Evolutionary conservation across 53 echinoderm and acorn worm genomes (phyloP).

Genomic region (Hippasteria phrygiana): DNA sequence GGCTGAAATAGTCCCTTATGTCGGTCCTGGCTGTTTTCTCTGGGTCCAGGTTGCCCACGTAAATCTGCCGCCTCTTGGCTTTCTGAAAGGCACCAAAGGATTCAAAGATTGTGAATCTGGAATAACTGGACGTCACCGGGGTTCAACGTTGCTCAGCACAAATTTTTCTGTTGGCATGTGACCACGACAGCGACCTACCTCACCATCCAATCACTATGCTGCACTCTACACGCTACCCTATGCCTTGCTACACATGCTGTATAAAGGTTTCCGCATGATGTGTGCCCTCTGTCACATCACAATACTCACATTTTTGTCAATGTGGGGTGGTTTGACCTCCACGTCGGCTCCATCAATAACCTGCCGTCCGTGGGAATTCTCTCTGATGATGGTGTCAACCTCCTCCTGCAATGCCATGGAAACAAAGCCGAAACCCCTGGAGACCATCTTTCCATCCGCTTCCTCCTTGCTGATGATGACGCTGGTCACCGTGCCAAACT

Average conservation of each 20-base stretch:
- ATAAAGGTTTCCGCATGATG: too few relatives aligned
- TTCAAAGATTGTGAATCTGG: neutral
- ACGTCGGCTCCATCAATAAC: conserved; percentile 19
- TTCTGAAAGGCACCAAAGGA: neutral
- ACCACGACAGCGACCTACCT: too few relatives aligned
- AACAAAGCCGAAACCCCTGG: conserved; percentile 16
- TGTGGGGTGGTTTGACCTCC: conserved; percentile 19
- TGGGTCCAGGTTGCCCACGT: conserved; percentile 62
- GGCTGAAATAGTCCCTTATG: conserved; percentile 77
- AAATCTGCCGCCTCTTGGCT: conserved; percentile 16
- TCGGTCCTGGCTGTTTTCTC: conserved; percentile 73
- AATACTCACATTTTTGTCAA: conserved; percentile 1
- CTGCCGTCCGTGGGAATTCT: conserved; percentile 22
- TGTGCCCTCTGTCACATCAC: too few relatives aligned
- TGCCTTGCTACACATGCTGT: too few relatives aligned
- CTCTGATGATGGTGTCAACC: conserved; percentile 2
- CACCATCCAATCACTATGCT: too few relatives aligned
- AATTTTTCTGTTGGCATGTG: too few relatives aligned
- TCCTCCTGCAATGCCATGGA: conserved; percentile 24
- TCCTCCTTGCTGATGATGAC: conserved; percentile 14
- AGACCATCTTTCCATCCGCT: conserved; percentile 1
- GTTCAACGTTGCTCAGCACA: too few relatives aligned
- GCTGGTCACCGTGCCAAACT: conserved; percentile 16
- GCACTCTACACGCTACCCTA: too few relatives aligned
- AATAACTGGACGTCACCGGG: too few relatives aligned